A percentile compares a stretch with the other conserved stretches of the same genome.
phyloP scores from a whole-genome alignment of 1,140 invertebrate genomes.

The Cheumatopsyche charites region DNA sequence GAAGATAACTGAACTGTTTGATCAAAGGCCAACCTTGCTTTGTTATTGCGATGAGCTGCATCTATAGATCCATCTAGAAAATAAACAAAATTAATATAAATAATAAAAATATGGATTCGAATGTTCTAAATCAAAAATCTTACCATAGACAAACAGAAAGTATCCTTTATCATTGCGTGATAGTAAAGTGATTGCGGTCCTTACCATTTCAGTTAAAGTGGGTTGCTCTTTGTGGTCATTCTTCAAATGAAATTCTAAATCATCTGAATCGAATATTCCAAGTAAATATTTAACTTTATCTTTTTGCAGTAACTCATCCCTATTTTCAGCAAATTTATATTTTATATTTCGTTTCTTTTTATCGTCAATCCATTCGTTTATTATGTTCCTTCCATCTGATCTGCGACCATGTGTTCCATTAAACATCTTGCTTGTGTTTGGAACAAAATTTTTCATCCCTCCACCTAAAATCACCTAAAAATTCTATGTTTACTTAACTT shows the following conservation, averaged over 20 bases:
- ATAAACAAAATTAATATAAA: not conserved
- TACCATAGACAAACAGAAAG: constrained; percentile 68
- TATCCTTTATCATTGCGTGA: constrained; percentile 69
- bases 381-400: constrained; percentile 55
- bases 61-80: constrained; percentile 70
- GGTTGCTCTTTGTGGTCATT: constrained; percentile 51
- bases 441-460: constrained; percentile 57
- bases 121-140: constrained; percentile 27
- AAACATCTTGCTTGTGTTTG: constrained; percentile 41
- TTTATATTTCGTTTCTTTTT: constrained; percentile 54
- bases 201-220: constrained; percentile 75
- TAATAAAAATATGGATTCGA: not conserved
- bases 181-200: constrained; percentile 73
- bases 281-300: constrained; percentile 59
- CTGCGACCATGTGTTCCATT: constrained; percentile 46
- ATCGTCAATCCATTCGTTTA: constrained; percentile 62
- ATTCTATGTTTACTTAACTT: not conserved
- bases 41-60: constrained; percentile 72
- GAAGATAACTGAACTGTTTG: constrained; percentile 74
- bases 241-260: constrained; percentile 63
- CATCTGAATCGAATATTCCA: constrained; percentile 63
- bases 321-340: constrained; percentile 49
- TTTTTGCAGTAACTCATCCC: constrained; percentile 57
- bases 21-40: constrained; percentile 69
- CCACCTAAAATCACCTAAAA: constrained; percentile 62